A percentile compares a stretch with the other conserved stretches of the same genome.
Conservation (phyloP, 2,797 vertebrate species). For the Anomalospiza imberbis region DNA sequence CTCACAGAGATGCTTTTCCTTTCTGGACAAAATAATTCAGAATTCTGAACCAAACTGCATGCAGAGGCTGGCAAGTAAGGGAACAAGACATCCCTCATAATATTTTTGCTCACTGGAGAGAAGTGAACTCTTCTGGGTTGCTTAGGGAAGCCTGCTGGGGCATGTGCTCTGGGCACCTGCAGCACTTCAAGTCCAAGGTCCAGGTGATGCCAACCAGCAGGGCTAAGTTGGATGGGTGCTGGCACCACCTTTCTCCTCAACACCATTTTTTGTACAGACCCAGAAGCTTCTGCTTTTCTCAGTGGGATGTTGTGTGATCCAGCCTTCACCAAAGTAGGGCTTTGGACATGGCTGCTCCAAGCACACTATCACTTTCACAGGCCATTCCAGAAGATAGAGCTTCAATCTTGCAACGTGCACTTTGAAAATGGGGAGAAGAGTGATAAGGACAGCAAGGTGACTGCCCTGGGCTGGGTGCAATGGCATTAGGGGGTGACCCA, state of each 20-base stretch:
- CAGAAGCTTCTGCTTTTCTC: not conserved
- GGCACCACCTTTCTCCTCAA: not conserved
- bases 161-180: not conserved
- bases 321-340: fast-evolving
- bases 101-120: not conserved
- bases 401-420: not conserved
- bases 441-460: fast-evolving
- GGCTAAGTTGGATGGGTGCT: not conserved
- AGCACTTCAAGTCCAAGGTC: not conserved
- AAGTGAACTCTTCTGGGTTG: not conserved
- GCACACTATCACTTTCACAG: fast-evolving
- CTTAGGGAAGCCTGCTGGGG: not conserved
- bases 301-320: not conserved
- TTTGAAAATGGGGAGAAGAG: not conserved
- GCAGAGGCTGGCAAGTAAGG: not conserved
- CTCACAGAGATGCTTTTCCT: not conserved
- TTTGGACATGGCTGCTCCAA: not conserved
- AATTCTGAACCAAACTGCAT: not conserved
- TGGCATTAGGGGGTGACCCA: fast-evolving
- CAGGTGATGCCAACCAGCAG: not conserved
- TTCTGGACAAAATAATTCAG: not conserved
- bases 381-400: not conserved
- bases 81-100: not conserved
- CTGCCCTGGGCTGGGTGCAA: fast-evolving
- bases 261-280: not conserved